Conservation (phyloP, 2,797 vertebrate genomes). For the Lacerta bilineata region DNA sequence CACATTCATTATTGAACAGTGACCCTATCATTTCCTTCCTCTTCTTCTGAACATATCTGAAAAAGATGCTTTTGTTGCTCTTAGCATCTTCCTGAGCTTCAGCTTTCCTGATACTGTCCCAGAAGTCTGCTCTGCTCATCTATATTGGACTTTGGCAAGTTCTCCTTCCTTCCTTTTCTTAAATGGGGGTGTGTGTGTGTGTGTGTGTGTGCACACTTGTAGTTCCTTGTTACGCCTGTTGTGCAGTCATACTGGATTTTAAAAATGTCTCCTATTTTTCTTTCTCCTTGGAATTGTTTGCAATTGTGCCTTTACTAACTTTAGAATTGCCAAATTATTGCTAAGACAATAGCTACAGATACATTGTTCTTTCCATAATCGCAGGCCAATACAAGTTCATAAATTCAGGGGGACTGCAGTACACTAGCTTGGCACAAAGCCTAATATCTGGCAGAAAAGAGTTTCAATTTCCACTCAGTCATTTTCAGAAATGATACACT, state of each 20-base stretch:
- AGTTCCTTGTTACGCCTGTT: no score
- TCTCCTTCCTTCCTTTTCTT: no score
- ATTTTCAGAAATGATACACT: neutral
- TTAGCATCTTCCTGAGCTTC: no score
- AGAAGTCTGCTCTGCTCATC: no score
- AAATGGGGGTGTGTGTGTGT: no score
- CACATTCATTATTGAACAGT: no score
- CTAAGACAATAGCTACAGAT: slow-evolving; percentile 29
- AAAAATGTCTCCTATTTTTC: neutral
- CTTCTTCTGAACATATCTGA: no score
- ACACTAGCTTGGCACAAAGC: neutral
- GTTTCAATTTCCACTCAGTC: neutral
- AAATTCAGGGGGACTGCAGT: slow-evolving; percentile 27
- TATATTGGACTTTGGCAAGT: no score
- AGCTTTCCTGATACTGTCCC: no score
- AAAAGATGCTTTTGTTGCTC: no score
- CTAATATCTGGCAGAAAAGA: neutral
- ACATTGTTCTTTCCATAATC: slow-evolving; percentile 39
- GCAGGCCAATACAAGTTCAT: slow-evolving; percentile 22
- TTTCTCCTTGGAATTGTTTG: neutral
- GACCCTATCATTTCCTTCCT: no score
- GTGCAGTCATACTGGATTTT: neutral
- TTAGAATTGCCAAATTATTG: slow-evolving; percentile 19
- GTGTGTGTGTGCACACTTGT: no score
- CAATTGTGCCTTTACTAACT: neutral